A percentile compares a stretch with the other conserved stretches of the same genome.
Evolutionary conservation across 2,888 invertebrate species (phyloP).

Genomic region (Caradrina clavipalpis): DNA sequence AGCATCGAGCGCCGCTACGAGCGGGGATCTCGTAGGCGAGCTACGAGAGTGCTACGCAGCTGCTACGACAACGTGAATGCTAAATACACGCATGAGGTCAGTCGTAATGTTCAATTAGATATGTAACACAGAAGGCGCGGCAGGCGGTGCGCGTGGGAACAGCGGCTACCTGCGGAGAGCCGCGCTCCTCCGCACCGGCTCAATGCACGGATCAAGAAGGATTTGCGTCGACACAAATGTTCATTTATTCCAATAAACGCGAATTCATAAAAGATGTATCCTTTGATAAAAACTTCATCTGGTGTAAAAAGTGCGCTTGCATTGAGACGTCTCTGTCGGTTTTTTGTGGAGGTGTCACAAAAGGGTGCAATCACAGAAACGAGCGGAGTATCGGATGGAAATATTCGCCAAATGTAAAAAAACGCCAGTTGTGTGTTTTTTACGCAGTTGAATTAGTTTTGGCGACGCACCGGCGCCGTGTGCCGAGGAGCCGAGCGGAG

Average conservation of each 20-base stretch:
- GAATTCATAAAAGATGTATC: conserved; percentile 61
- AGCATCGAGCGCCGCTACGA: conserved; percentile 6
- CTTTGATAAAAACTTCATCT: conserved; percentile 48
- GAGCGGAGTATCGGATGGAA: conserved; percentile 59
- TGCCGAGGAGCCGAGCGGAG: background rate
- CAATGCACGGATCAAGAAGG: conserved; percentile 67
- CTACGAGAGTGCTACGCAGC: conserved; percentile 63
- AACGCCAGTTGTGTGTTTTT: conserved; percentile 74
- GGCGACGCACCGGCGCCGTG: conserved; percentile 7
- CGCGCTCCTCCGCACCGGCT: conserved; percentile 59
- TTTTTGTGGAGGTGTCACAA: conserved; percentile 62
- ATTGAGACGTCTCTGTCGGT: conserved; percentile 80
- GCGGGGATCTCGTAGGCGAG: conserved; percentile 40
- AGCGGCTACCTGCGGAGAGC: conserved; percentile 64
- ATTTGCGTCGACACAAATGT: conserved; percentile 70
- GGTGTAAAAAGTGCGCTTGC: conserved; percentile 61
- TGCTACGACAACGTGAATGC: conserved; percentile 28
- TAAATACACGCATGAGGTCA: background rate
- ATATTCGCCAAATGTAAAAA: conserved; percentile 74
- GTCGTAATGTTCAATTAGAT: background rate
- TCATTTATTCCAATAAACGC: conserved; percentile 71
- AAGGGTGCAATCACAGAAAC: conserved; percentile 77
- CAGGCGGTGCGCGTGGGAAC: conserved; percentile 49
- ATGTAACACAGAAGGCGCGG: conserved; percentile 12
- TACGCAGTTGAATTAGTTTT: conserved; percentile 65